Conservation (phyloP, 2,797 vertebrate species). For the Melanotaenia pygmaea region DNA sequence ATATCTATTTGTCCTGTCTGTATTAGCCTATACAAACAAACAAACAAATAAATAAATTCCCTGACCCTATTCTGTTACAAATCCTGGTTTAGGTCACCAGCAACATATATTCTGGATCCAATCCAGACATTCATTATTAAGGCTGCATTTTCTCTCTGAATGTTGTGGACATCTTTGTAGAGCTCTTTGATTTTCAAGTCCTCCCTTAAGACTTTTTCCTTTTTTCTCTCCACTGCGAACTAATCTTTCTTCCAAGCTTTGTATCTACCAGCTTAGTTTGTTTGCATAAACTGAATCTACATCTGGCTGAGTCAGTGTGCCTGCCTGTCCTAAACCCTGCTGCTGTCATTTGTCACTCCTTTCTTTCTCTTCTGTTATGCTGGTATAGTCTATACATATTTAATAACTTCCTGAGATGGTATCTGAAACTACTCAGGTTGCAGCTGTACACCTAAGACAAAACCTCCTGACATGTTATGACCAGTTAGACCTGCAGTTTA, state of each 20-base stretch:
- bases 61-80: neutral
- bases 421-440: slow-evolving; percentile 68
- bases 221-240: neutral
- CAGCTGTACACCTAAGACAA: slow-evolving; percentile 41
- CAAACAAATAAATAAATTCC: neutral
- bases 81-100: neutral
- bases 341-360: slow-evolving; percentile 42
- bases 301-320: neutral
- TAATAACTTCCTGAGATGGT: slow-evolving; percentile 70
- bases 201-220: neutral
- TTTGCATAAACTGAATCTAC: slow-evolving; percentile 3
- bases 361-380: slow-evolving; percentile 38
- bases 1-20: neutral
- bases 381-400: slow-evolving; percentile 75
- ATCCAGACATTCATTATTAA: neutral
- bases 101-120: neutral
- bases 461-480: slow-evolving; percentile 2
- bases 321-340: slow-evolving; percentile 7
- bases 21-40: neutral
- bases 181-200: slow-evolving; percentile 1
- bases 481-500: neutral
- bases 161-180: neutral
- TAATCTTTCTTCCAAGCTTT: slow-evolving; percentile 20
- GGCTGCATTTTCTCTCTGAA: neutral
- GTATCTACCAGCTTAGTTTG: slow-evolving; percentile 4